Evolutionary conservation across 2,113 vertebrate genomes (phyloP).

Genomic region (Cebus imitator): DNA sequence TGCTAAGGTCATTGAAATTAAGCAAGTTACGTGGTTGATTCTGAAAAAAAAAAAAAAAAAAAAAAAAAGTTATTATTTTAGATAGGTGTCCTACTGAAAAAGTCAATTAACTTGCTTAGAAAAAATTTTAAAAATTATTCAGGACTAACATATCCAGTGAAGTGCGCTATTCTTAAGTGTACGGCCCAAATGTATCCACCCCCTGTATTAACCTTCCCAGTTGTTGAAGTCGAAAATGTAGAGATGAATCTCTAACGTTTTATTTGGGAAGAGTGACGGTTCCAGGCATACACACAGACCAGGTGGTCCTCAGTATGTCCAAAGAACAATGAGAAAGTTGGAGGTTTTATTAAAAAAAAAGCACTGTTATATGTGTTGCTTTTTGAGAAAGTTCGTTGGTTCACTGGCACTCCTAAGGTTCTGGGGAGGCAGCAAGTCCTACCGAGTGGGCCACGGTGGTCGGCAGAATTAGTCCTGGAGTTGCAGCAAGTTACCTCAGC

Average conservation of each 20-base stretch:
- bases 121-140: not conserved
- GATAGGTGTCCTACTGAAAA: not conserved
- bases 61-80: not conserved
- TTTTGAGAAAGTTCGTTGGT: not conserved
- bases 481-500: not conserved
- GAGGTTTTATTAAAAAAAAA: not conserved
- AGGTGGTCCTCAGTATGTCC: not conserved
- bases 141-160: not conserved
- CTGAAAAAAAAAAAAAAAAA: not conserved
- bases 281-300: not conserved
- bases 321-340: not conserved
- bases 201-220: not conserved
- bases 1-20: not conserved
- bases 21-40: not conserved
- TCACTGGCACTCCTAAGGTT: not conserved
- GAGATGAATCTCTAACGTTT: not conserved
- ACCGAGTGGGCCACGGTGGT: not conserved
- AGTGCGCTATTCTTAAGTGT: not conserved
- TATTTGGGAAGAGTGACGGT: not conserved
- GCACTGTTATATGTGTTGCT: not conserved
- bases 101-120: not conserved
- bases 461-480: not conserved
- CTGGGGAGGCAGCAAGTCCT: not conserved
- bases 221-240: not conserved
- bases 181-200: not conserved